Percentiles rank a stretch among this genome's conserved stretches.
Evolutionary conservation across 2,113 vertebrate species (phyloP).

Genomic region (Psophia crepitans): DNA sequence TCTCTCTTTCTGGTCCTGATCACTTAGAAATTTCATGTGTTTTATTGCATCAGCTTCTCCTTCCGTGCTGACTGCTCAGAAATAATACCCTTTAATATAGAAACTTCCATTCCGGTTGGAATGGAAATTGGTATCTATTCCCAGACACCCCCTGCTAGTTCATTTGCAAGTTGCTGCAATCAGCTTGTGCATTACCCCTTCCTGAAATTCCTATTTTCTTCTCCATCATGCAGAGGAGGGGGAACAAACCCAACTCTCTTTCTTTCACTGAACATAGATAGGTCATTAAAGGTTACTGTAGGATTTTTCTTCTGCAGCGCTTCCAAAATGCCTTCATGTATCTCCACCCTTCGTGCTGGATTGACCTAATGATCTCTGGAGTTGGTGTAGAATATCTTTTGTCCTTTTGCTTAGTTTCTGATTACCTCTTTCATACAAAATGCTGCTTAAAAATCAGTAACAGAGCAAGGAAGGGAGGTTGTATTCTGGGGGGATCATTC

Average conservation of each 20-base stretch:
- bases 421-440: neutral
- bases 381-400: neutral
- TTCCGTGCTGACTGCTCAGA: neutral
- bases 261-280: neutral
- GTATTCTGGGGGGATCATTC: neutral
- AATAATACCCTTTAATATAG: neutral
- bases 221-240: neutral
- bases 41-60: neutral
- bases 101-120: neutral
- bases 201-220: neutral
- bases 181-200: slow-evolving; percentile 1
- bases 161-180: slow-evolving; percentile 33
- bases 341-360: neutral
- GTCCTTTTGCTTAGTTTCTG: neutral
- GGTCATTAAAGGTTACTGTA: neutral
- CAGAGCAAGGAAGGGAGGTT: neutral
- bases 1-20: neutral
- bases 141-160: slow-evolving; percentile 43
- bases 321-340: neutral
- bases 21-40: neutral
- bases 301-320: neutral
- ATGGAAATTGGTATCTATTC: slow-evolving; percentile 46
- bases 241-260: neutral
- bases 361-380: neutral
- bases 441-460: neutral